phyloP scores from a whole-genome alignment of 2,797 vertebrate genomes.

The Perodicticus potto region DNA sequence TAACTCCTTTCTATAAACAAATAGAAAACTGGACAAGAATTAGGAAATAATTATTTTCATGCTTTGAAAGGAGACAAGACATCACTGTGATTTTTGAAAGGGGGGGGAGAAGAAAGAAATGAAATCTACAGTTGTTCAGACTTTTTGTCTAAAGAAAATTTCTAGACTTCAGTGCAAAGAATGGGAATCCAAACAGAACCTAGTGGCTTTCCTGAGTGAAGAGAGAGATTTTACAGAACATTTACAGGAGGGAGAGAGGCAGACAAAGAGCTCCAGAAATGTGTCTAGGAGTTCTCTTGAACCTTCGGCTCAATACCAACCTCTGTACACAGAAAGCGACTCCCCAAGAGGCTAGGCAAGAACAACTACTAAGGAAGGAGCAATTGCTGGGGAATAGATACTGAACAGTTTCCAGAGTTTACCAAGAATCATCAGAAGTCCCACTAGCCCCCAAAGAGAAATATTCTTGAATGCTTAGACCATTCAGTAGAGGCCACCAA shows the following conservation, averaged over 20 bases:
- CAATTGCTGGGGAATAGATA: not conserved
- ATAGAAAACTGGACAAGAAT: slow-evolving; percentile 48
- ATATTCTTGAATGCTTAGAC: not conserved
- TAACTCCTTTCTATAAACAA: slow-evolving; percentile 43
- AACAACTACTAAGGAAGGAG: not conserved
- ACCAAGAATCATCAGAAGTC: not conserved
- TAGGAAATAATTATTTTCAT: slow-evolving; percentile 48
- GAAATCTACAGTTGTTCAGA: not conserved
- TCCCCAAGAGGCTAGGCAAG: not conserved
- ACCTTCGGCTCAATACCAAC: not conserved
- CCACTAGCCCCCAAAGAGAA: not conserved
- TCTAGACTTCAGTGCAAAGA: not conserved
- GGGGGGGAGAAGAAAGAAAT: not conserved
- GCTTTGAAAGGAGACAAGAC: not conserved
- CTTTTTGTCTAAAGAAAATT: not conserved
- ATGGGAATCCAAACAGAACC: not conserved
- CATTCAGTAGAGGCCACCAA: not conserved
- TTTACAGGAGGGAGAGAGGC: not conserved
- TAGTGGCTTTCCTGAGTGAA: not conserved
- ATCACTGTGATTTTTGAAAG: not conserved
- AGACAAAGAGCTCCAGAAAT: not conserved
- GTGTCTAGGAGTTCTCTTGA: not conserved
- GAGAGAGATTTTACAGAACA: not conserved
- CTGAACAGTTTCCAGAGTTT: not conserved
- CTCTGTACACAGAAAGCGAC: not conserved